Base-by-base conservation (phyloP, 2,888 invertebrate genomes). In the Zhengitettix transpicula region DNA sequence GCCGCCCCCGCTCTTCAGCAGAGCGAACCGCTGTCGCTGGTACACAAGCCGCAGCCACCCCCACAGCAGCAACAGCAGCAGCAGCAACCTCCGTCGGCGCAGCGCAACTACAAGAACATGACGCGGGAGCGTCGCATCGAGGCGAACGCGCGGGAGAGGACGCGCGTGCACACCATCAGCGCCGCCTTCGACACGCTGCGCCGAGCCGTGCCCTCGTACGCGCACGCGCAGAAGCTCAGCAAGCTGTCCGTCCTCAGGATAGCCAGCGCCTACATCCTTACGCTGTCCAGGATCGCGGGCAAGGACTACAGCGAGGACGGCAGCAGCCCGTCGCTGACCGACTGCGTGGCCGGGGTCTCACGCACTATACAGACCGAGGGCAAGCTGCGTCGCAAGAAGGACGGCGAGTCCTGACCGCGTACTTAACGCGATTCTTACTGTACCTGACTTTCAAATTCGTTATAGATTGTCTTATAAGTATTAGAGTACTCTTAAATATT, bases 51-150 rank as follows among this genome's bases (percentile, higher is more conserved):
- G 1, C 57, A 57, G 60, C 58, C 16, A 42, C 60, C 42, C 60
- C 60, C 17, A 58, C 62, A 10, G 51, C 58, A 12, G 9, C 58
- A 66, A 47, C 55, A 64, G 14, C 66, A 65, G 52, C 65, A 67
- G 55, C 66, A 66, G 28, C 41, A 47, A 42, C 40, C 44, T 54
- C 41, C 41, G 44, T 47, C n/a, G 47, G 40, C n/a, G 54, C 47
- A n/a, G 53, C 78, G 91, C 64, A 94, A 94, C 71, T 95, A 95
- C 74, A 95, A 95, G 71, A 95, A 93, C 71, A 94, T 95, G 93
- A 95, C 91, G 0, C 78, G 92, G 17, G 94, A 94, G 71, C 76
- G 95, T 65, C 78, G 95, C 65, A 91, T 95, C 69, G 95, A 96
- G 71, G 95, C 95, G 0, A 96, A 96, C 70, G 95, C 95, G 0